These are phyloP conservation scores for Rotaria socialis DNA, from an alignment of 2,888 invertebrate species.

Conservation along the genomic window DNA sequence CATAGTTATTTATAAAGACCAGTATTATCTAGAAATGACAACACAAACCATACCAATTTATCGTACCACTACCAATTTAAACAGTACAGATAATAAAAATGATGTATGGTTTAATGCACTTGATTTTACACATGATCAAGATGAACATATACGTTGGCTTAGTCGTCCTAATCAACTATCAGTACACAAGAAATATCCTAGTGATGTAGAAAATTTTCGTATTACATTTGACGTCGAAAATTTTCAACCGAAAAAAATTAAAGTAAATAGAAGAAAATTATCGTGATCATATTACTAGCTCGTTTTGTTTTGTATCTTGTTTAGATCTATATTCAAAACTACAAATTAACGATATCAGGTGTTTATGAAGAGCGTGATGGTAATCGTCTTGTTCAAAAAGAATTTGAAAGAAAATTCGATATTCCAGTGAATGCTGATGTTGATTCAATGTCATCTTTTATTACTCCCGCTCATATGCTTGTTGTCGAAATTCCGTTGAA, in stretches of 20 bases:
- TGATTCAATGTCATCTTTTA: neutral
- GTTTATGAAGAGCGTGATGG: conserved; percentile 23
- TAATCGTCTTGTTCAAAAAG: neutral
- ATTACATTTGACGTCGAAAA: conserved; percentile 27
- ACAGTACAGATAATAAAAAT: neutral
- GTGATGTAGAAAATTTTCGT: conserved; percentile 25
- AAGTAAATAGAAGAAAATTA: neutral
- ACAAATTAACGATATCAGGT: conserved; percentile 20
- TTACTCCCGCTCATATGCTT: neutral
- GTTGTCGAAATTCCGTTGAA: conserved; percentile 15
- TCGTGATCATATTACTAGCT: neutral
- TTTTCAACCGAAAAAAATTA: neutral
- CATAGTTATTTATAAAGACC: neutral
- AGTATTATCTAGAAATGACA: neutral
- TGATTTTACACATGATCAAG: neutral
- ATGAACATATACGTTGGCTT: neutral
- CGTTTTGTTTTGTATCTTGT: neutral
- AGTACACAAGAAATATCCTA: neutral
- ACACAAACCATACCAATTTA: neutral
- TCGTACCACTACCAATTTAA: neutral
- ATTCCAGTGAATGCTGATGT: conserved; percentile 3
- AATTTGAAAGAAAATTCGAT: conserved; percentile 14
- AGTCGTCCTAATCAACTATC: conserved; percentile 34
- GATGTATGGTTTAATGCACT: neutral
- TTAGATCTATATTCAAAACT: conserved; percentile 28